These are phyloP conservation scores for Dallia pectoralis DNA, from an alignment of 2,797 vertebrate species.

Conservation along the genomic window DNA sequence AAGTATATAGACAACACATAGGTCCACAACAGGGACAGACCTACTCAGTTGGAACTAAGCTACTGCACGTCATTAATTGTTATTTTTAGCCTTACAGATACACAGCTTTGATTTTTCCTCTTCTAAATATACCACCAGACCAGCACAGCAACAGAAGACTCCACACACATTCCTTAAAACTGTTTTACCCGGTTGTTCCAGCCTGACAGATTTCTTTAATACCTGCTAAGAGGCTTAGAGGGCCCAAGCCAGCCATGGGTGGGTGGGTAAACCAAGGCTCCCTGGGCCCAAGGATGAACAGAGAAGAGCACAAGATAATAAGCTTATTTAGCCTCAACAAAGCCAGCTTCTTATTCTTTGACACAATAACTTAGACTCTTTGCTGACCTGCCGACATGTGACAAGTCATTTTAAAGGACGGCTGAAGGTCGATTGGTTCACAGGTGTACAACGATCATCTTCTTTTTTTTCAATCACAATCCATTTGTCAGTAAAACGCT, in stretches of 20 bases:
- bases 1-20: too few relatives aligned
- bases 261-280: constrained; percentile 66
- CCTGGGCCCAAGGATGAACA: constrained; percentile 65
- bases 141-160: background rate
- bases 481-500: background rate
- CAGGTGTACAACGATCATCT: background rate
- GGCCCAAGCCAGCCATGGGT: constrained; percentile 69
- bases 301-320: constrained; percentile 67
- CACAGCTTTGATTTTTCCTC: background rate
- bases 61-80: background rate
- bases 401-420: background rate
- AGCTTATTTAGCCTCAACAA: constrained; percentile 71
- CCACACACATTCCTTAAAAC: background rate
- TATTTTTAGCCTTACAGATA: background rate
- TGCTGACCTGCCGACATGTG: constrained; percentile 22
- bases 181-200: constrained; percentile 53
- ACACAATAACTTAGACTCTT: constrained; percentile 43
- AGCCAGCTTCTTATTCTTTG: constrained; percentile 64
- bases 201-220: constrained; percentile 79
- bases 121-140: background rate
- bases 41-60: background rate
- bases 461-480: background rate
- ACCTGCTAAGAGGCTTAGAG: constrained; percentile 73
- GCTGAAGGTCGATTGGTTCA: background rate
- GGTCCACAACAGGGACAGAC: too few relatives aligned